Conservation (phyloP, 2,797 vertebrate genomes). For the Phoeniculus purpureus region DNA sequence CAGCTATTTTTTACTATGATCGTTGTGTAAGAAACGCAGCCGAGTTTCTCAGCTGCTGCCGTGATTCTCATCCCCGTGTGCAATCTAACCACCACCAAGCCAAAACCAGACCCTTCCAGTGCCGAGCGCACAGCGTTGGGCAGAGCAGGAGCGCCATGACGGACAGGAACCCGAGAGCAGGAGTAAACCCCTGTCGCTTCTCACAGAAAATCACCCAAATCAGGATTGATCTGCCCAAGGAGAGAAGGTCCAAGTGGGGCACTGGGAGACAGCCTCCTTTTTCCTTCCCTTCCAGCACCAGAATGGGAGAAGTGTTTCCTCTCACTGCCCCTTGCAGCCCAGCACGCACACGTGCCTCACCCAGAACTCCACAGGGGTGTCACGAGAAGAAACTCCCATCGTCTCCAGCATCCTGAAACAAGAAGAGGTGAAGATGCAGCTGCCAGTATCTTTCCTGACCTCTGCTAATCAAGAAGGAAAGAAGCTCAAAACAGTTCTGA, state of each 20-base stretch:
- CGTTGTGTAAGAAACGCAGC: background rate
- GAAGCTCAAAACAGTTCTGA: background rate
- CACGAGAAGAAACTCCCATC: slow-evolving; percentile 29
- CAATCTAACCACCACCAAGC: background rate
- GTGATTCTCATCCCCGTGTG: accelerated
- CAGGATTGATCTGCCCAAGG: background rate
- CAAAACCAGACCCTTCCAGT: background rate
- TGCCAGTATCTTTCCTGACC: background rate
- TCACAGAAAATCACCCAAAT: background rate
- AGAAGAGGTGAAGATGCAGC: background rate
- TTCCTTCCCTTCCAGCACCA: background rate
- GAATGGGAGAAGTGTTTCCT: background rate
- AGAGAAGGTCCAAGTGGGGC: background rate
- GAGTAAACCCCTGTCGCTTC: background rate
- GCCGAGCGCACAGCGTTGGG: accelerated
- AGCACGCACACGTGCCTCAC: slow-evolving; percentile 50
- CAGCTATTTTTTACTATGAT: background rate
- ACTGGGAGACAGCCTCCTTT: background rate
- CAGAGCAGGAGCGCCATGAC: background rate
- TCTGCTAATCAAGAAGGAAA: background rate
- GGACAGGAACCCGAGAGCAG: background rate
- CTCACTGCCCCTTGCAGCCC: background rate
- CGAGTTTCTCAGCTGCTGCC: background rate
- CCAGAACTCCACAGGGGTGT: slow-evolving; percentile 49
- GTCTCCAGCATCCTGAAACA: slow-evolving; percentile 56